phyloP scores from a whole-genome alignment of 2,888 invertebrate species.

The Coelinius sp. region DNA sequence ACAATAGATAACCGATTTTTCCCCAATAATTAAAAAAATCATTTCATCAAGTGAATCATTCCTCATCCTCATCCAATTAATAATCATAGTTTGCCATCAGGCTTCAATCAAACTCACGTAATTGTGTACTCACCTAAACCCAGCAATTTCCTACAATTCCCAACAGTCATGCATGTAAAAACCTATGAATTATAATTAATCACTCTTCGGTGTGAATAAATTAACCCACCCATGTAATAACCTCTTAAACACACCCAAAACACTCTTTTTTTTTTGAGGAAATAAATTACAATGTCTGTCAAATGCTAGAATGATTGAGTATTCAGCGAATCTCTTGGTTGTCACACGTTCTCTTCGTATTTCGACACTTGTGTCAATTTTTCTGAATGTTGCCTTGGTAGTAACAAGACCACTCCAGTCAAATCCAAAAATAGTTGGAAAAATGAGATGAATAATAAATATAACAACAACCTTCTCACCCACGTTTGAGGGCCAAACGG shows the following conservation, averaged over 20 bases:
- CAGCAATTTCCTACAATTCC: neutral
- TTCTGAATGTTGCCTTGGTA: neutral
- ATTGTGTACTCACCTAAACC: neutral
- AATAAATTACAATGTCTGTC: neutral
- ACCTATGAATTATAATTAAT: conserved; percentile 1
- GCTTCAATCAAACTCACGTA: neutral
- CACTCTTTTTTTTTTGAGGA: neutral
- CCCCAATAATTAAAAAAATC: no score
- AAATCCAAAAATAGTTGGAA: neutral
- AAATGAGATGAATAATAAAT: neutral
- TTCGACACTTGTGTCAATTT: conserved; percentile 33
- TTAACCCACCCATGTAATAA: conserved; percentile 2
- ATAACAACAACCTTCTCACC: conserved; percentile 15
- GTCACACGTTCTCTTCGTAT: neutral
- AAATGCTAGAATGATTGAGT: neutral
- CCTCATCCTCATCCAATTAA: neutral
- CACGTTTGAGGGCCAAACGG: conserved; percentile 12
- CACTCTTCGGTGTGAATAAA: neutral
- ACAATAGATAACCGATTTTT: no score
- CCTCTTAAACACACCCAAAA: neutral
- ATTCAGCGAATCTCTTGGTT: neutral
- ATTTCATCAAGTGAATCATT: no score
- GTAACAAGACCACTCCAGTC: neutral
- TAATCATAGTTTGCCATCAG: neutral
- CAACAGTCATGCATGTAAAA: neutral